Base-by-base conservation (phyloP, 2,113 vertebrate species). In the Aptenodytes patagonicus region DNA sequence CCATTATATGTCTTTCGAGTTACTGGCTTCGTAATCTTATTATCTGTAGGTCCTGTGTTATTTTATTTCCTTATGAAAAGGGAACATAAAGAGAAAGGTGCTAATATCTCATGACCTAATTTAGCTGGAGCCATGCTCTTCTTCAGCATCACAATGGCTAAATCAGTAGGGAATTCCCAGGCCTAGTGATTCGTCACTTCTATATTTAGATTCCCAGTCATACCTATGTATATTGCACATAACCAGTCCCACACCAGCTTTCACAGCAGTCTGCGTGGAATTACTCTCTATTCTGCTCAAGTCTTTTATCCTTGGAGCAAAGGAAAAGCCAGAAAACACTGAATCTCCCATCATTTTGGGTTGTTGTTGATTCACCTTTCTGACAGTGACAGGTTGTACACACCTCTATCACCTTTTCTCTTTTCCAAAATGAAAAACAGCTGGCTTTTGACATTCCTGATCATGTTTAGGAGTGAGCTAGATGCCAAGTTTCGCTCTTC, bases 51-150 rank as follows among this genome's bases (percentile, higher is more conserved):
- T 79, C 29, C 61, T 96, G 49, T 79, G 40, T 86, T 89, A 75
- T 79, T 93, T 69, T 93, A 89, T 91, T 95, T 95, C 64, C 90
- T 96, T 93, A 93, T 93, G 94, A 83, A 90, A 93, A 83, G 47
- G 24, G 42, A 76, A 70, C 68, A 73, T 93, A 66, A 91, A 87
- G 84, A 72, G 87, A 89, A 93, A 89, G 81, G 75, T 89, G 57
- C 66, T 93, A 96, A 93, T 95, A 95, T 89, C 90, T 94, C 76
- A 78, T 90, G 94, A 89, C 89, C 92, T 93, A 91, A 91, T 95
- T 97, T 89, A 72, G 49, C 65, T 91, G 87, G 70, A 97, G 87
- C 49, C 66, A 38, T 85, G 28, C n/a, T 89, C 47, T 92, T 92
- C 83, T 72, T 89, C 66, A 69, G 34, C 77, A 87, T 91, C 69